Conservation (phyloP, 2,888 invertebrate genomes). For the Antheraea yamamai region DNA sequence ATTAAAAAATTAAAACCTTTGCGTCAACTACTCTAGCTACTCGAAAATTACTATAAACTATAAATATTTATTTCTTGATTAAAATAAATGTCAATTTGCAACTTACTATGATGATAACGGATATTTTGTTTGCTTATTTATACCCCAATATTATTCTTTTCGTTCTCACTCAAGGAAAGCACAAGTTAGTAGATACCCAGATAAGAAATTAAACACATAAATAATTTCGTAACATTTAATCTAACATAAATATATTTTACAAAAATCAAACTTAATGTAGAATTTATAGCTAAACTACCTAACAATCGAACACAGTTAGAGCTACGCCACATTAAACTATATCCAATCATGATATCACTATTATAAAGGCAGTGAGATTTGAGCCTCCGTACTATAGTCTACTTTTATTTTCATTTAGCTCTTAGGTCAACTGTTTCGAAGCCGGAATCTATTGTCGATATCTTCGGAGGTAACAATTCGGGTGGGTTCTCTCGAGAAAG, state of each 20-base stretch:
- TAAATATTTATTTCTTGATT: too few relatives aligned
- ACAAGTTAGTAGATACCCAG: not conserved
- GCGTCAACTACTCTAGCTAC: too few relatives aligned
- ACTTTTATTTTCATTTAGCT: conserved; percentile 47
- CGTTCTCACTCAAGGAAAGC: not conserved
- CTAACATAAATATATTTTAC: conserved; percentile 71
- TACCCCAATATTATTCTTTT: not conserved
- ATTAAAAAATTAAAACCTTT: too few relatives aligned
- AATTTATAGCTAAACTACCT: conserved; percentile 27
- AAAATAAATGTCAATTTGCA: too few relatives aligned
- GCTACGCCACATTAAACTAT: conserved; percentile 24
- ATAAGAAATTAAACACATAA: conserved; percentile 10
- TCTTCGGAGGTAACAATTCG: conserved; percentile 62
- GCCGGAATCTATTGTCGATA: conserved; percentile 65
- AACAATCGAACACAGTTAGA: conserved; percentile 33
- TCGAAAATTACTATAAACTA: too few relatives aligned
- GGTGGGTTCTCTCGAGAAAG: conserved; percentile 68
- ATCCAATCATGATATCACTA: conserved; percentile 36
- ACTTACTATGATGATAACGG: too few relatives aligned
- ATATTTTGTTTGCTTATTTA: too few relatives aligned
- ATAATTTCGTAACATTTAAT: conserved; percentile 54
- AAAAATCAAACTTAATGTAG: conserved; percentile 43
- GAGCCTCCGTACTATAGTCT: conserved; percentile 20
- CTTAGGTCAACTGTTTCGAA: conserved; percentile 77
- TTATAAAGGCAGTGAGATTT: conserved; percentile 43